These are phyloP conservation scores for Alectoris magna DNA, from an alignment of 2,797 vertebrate species.

Conservation along the genomic window DNA sequence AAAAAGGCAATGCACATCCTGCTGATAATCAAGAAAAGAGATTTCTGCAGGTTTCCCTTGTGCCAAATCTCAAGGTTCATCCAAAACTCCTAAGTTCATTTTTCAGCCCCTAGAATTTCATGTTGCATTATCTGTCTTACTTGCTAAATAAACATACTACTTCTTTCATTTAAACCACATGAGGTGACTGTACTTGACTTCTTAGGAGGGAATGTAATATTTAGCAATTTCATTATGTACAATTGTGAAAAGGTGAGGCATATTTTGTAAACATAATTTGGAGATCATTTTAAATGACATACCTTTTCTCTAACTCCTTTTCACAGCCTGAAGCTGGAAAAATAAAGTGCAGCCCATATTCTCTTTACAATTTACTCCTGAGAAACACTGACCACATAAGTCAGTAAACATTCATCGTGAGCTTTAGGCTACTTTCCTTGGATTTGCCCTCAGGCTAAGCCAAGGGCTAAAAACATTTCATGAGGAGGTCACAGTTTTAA, in stretches of 20 bases:
- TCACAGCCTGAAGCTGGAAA: slow-evolving; percentile 75
- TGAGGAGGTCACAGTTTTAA: slow-evolving; percentile 64
- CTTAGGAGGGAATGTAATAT: slow-evolving; percentile 66
- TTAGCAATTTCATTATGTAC: slow-evolving; percentile 60
- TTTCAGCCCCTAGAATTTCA: slow-evolving; percentile 70
- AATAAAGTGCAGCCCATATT: slow-evolving; percentile 69
- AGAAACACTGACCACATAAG: slow-evolving; percentile 77
- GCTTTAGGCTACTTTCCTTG: slow-evolving; percentile 79
- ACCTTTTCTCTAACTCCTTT: slow-evolving; percentile 58
- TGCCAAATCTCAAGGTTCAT: slow-evolving; percentile 51
- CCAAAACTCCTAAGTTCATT: slow-evolving; percentile 71
- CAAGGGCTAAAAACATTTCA: slow-evolving; percentile 78
- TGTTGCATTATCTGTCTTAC: slow-evolving; percentile 69
- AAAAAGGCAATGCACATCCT: slow-evolving; percentile 66
- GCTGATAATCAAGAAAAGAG: slow-evolving; percentile 47
- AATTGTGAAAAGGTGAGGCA: slow-evolving; percentile 58
- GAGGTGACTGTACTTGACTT: slow-evolving; percentile 58
- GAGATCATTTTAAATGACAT: slow-evolving; percentile 55
- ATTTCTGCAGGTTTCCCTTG: slow-evolving; percentile 16
- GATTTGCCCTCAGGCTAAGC: slow-evolving; percentile 82
- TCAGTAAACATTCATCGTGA: slow-evolving; percentile 79
- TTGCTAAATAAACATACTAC: slow-evolving; percentile 73
- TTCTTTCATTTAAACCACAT: slow-evolving; percentile 79
- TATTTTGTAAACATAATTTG: slow-evolving; percentile 62
- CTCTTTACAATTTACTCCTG: slow-evolving; percentile 76